phyloP scores from a whole-genome alignment of 2,888 invertebrate species.

The Pterobdella sp. region DNA sequence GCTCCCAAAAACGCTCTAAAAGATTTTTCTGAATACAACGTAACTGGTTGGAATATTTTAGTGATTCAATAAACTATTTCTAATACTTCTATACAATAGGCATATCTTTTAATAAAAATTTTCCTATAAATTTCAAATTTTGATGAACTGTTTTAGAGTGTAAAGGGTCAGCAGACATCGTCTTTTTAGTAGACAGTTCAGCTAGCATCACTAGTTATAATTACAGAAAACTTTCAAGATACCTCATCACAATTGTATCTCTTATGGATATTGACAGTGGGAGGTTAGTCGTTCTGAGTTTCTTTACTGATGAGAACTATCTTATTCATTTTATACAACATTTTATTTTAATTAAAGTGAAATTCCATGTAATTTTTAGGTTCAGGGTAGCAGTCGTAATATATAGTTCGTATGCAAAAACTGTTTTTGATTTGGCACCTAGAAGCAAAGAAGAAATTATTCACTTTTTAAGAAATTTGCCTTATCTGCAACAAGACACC shows the following conservation, averaged over 20 bases:
- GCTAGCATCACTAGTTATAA: conserved; percentile 34
- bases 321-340: background rate
- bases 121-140: no score
- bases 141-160: no score
- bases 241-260: conserved; percentile 32
- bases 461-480: conserved; percentile 27
- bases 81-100: no score
- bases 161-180: conserved; percentile 32
- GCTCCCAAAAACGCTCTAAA: no score
- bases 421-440: conserved; percentile 31
- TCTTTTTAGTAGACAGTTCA: conserved; percentile 35
- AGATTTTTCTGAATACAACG: no score
- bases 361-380: background rate
- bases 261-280: conserved; percentile 34
- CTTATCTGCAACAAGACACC: conserved; percentile 33
- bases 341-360: background rate
- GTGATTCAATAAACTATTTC: no score
- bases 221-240: conserved; percentile 31
- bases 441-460: conserved; percentile 26
- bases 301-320: background rate
- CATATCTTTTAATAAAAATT: no score
- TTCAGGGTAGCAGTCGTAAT: conserved; percentile 33
- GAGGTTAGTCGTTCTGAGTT: background rate
- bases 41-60: no score
- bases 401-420: conserved; percentile 31